Conservation (phyloP, 64 coral and sea anemone genomes). For the Actinia equina region DNA sequence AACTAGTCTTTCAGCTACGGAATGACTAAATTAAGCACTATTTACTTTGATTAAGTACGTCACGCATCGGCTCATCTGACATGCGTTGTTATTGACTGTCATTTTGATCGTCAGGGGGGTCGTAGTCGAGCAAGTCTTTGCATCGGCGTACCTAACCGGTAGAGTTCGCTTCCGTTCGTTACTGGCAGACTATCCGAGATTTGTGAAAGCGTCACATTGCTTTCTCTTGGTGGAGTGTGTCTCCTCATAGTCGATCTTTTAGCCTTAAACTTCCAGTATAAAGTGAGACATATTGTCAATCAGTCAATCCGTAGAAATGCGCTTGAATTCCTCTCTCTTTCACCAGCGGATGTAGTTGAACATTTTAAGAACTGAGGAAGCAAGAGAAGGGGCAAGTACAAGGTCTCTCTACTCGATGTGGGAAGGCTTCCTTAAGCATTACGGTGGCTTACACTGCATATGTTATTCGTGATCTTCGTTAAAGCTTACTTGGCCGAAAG, state of each 20-base stretch:
- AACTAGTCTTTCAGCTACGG: background rate
- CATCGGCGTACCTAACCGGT: conserved; percentile 9
- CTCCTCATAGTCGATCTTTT: background rate
- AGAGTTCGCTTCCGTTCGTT: background rate
- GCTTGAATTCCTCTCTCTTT: conserved; percentile 20
- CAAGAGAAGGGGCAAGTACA: background rate
- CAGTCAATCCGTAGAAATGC: conserved; percentile 12
- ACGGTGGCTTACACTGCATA: conserved; percentile 15
- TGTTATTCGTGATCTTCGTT: conserved; percentile 23
- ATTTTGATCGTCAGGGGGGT: conserved; percentile 8
- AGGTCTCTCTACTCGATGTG: conserved; percentile 3
- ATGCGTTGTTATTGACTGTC: conserved; percentile 27
- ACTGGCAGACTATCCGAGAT: background rate
- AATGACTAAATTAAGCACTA: conserved; percentile 19
- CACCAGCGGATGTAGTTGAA: conserved; percentile 15
- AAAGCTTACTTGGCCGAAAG: conserved; percentile 26
- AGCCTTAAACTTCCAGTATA: background rate
- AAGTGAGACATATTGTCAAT: background rate
- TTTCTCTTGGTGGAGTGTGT: background rate
- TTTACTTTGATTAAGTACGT: conserved; percentile 32
- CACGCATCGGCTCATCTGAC: conserved; percentile 18
- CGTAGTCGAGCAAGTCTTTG: background rate
- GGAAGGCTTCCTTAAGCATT: conserved; percentile 19
- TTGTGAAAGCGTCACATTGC: conserved; percentile 14
- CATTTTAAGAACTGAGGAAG: background rate